These are phyloP conservation scores for Blera fallax DNA, from an alignment of 2,888 invertebrate genomes.

Conservation along the genomic window DNA sequence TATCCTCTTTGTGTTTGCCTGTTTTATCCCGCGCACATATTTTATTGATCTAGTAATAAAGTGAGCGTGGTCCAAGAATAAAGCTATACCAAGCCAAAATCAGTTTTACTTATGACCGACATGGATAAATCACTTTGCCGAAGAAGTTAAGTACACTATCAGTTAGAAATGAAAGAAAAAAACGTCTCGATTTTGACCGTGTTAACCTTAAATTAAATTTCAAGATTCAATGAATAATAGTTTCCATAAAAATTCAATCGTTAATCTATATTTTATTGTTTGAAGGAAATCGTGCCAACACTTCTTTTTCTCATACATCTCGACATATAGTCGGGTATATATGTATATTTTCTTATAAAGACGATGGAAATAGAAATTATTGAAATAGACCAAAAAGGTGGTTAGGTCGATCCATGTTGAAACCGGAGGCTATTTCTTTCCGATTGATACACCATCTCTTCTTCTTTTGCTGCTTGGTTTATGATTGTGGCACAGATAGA, in stretches of 20 bases:
- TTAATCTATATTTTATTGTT: slow-evolving; percentile 57
- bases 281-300: slow-evolving; percentile 56
- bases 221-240: slow-evolving; percentile 41
- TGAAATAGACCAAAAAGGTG: slow-evolving; percentile 14
- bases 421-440: slow-evolving; percentile 58
- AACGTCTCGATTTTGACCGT: slow-evolving; percentile 23
- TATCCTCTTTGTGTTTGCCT: background rate
- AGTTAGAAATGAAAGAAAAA: background rate
- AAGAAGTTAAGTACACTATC: slow-evolving; percentile 17
- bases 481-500: slow-evolving; percentile 59
- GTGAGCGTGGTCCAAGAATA: background rate
- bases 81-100: background rate
- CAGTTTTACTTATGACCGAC: slow-evolving; percentile 7
- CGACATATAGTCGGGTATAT: background rate
- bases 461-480: slow-evolving; percentile 14
- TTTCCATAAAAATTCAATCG: slow-evolving; percentile 36
- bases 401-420: background rate
- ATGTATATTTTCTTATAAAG: background rate
- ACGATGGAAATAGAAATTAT: slow-evolving; percentile 14
- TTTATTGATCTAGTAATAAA: slow-evolving; percentile 7
- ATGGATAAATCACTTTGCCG: slow-evolving; percentile 55
- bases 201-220: slow-evolving; percentile 56
- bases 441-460: slow-evolving; percentile 56
- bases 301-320: background rate
- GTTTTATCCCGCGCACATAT: background rate